A percentile compares a stretch with the other conserved stretches of the same genome.
phyloP scores from a whole-genome alignment of 2,888 invertebrate species.

The Gastrophysa polygoni region DNA sequence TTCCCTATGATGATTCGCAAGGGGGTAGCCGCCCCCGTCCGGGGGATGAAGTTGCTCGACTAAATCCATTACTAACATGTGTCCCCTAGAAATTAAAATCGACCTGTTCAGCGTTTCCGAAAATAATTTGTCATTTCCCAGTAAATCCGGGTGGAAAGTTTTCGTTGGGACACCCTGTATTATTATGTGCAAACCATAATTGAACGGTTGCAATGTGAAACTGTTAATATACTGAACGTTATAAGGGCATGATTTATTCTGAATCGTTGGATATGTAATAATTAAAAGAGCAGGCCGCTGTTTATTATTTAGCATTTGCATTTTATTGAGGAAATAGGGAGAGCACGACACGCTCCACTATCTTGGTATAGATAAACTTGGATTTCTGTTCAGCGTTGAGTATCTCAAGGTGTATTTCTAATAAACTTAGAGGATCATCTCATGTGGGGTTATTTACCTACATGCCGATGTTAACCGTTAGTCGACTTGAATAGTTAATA shows the following conservation, averaged over 20 bases:
- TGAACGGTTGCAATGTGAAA: not conserved
- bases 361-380: not conserved
- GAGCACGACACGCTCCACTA: not conserved
- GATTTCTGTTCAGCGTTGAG: not conserved
- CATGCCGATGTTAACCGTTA: too few relatives aligned
- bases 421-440: not conserved
- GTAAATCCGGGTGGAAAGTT: too few relatives aligned
- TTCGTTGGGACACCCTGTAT: too few relatives aligned
- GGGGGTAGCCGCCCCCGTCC: too few relatives aligned
- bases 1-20: too few relatives aligned
- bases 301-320: not conserved
- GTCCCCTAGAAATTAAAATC: too few relatives aligned
- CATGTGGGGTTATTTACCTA: not conserved
- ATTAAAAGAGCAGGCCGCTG: not conserved
- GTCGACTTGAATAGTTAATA: too few relatives aligned
- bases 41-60: too few relatives aligned
- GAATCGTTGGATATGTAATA: not conserved
- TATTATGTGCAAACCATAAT: not conserved
- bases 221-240: not conserved
- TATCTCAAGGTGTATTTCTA: not conserved
- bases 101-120: too few relatives aligned
- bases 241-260: not conserved
- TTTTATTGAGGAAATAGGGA: conserved; percentile 4
- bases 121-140: too few relatives aligned
- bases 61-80: too few relatives aligned